These are phyloP conservation scores for Neotoma lepida DNA, from an alignment of 2,113 vertebrate genomes.

Conservation along the genomic window DNA sequence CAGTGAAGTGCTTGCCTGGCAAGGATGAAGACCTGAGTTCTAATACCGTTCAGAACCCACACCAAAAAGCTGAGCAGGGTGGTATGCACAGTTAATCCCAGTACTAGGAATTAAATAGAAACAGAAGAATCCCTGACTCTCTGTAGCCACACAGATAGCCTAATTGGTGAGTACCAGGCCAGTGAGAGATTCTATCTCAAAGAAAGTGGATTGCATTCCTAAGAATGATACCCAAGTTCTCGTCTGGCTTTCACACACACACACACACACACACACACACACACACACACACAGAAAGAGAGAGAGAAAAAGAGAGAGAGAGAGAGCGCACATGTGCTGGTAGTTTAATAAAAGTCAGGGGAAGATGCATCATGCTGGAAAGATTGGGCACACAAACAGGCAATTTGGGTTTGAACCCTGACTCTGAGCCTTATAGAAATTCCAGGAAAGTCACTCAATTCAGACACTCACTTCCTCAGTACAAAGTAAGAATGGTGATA, in stretches of 20 bases:
- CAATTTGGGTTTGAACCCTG: background rate
- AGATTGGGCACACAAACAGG: background rate
- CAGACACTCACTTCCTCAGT: slow-evolving; percentile 16
- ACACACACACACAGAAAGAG: background rate
- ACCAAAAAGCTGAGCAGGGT: background rate
- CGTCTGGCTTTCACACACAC: background rate
- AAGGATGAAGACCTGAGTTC: background rate
- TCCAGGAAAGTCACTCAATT: background rate
- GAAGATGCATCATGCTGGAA: background rate
- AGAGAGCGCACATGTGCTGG: background rate
- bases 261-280: background rate
- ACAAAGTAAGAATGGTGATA: background rate
- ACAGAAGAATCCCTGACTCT: background rate
- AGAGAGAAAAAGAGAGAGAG: background rate
- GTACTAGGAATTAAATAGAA: background rate
- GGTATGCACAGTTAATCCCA: background rate
- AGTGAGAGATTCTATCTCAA: background rate
- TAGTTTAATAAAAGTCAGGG: background rate
- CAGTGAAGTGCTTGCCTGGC: background rate
- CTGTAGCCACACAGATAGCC: background rate
- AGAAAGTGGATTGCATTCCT: background rate
- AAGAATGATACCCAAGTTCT: background rate
- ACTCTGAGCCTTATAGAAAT: background rate
- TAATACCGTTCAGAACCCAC: background rate
- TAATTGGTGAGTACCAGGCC: background rate